phyloP scores from a whole-genome alignment of 2,888 invertebrate genomes.

The Drosophila mettleri region DNA sequence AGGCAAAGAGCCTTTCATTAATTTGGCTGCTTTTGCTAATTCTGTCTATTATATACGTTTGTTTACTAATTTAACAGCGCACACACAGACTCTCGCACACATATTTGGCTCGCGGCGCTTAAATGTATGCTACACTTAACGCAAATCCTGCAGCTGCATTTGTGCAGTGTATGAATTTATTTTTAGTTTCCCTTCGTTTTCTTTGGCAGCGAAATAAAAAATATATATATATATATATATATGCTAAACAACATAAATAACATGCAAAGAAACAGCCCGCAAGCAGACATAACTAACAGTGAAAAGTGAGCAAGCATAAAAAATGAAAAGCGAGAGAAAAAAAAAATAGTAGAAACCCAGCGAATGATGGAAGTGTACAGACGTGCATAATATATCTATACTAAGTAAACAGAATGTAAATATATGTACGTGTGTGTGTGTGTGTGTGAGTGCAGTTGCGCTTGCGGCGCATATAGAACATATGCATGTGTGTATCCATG shows the following conservation, averaged over 20 bases:
- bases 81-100: conserved; percentile 1
- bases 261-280: conserved; percentile 68
- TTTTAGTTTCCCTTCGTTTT: conserved; percentile 38
- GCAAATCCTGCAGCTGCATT: conserved; percentile 49
- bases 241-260: conserved; percentile 72
- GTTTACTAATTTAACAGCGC: conserved; percentile 57
- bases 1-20: conserved; percentile 31
- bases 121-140: conserved; percentile 57
- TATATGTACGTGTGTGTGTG: conserved; percentile 19
- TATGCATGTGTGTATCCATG: neutral
- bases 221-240: conserved; percentile 41
- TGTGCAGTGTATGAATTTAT: conserved; percentile 53
- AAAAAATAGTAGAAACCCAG: conserved; percentile 19
- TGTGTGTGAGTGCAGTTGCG: too few relatives aligned
- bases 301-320: conserved; percentile 67
- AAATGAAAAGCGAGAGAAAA: conserved; percentile 54
- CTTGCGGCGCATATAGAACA: conserved; percentile 20
- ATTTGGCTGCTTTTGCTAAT: conserved; percentile 33
- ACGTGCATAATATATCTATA: conserved; percentile 27
- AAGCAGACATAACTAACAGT: conserved; percentile 76
- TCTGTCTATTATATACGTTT: conserved; percentile 44
- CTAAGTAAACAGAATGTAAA: conserved; percentile 7
- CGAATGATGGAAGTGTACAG: conserved; percentile 52
- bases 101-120: conserved; percentile 24
- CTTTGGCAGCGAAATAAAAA: conserved; percentile 45